Evolutionary conservation across 1,140 invertebrate species (phyloP).

Genomic region (Drosophila paulistorum): DNA sequence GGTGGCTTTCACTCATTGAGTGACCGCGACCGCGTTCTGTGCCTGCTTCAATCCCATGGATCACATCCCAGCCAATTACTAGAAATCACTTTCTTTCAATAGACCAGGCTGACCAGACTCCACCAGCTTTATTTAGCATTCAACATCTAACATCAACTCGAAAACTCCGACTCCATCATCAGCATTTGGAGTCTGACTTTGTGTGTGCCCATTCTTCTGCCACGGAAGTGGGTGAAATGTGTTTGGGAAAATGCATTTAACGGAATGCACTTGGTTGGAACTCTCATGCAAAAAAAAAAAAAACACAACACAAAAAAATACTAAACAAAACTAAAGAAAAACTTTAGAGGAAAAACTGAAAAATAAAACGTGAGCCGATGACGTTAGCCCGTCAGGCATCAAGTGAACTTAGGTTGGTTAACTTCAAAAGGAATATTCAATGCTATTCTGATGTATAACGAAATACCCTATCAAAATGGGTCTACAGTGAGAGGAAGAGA

Average conservation of each 20-base stretch:
- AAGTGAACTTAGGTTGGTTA: constrained; percentile 47
- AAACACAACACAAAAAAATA: constrained; percentile 18
- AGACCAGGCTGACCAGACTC: constrained; percentile 30
- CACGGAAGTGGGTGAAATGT: constrained; percentile 46
- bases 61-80: constrained; percentile 29
- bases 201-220: constrained; percentile 59
- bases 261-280: constrained; percentile 48
- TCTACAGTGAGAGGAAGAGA: background rate
- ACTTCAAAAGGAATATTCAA: background rate
- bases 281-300: constrained; percentile 49
- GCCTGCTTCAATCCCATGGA: constrained; percentile 24
- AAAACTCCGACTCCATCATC: constrained; percentile 3
- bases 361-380: constrained; percentile 58
- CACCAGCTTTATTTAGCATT: constrained; percentile 18
- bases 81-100: constrained; percentile 70
- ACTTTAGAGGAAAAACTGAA: background rate
- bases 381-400: constrained; percentile 70
- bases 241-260: constrained; percentile 68
- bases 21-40: constrained; percentile 19
- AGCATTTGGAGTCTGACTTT: background rate
- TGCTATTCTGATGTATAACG: background rate
- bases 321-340: background rate
- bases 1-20: constrained; percentile 66
- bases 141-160: constrained; percentile 1
- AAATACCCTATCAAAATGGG: background rate